Conservation (phyloP, 2,888 invertebrate species). For the Willowsia nigromaculata region DNA sequence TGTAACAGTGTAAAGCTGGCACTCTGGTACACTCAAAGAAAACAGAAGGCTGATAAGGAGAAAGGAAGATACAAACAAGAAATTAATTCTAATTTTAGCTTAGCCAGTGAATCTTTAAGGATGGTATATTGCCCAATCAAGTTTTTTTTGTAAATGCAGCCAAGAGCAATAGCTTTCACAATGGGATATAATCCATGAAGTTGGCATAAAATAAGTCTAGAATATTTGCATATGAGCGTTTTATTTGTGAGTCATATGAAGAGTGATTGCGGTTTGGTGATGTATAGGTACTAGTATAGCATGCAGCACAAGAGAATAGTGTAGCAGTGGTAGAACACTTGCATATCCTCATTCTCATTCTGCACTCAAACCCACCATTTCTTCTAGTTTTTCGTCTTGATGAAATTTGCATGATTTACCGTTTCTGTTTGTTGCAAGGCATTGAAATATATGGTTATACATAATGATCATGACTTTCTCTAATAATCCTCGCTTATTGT, state of each 20-base stretch:
- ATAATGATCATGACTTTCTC: conserved; percentile 3
- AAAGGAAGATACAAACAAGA: neutral
- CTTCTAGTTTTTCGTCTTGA: conserved; percentile 6
- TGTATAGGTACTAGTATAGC: no score
- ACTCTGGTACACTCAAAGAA: neutral
- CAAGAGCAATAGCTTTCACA: no score
- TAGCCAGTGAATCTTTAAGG: no score
- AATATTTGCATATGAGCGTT: no score
- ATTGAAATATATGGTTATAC: neutral
- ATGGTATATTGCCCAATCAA: no score
- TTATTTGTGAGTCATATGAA: no score
- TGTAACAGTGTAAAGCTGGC: no score
- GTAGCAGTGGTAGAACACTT: neutral
- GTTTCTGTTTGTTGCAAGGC: neutral
- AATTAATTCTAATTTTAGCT: neutral
- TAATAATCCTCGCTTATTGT: neutral
- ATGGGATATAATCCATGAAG: no score
- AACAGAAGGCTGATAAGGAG: neutral
- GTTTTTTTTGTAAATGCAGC: no score
- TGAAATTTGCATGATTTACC: conserved; percentile 47
- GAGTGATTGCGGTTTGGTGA: no score
- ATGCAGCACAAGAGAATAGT: no score
- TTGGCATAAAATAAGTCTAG: no score
- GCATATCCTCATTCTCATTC: conserved; percentile 25
- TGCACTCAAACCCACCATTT: conserved; percentile 6